Evolutionary conservation across 1,140 invertebrate genomes (phyloP), one percentile per base, ranked within the genome.

Genomic region (Drosophila burlai): DNA sequence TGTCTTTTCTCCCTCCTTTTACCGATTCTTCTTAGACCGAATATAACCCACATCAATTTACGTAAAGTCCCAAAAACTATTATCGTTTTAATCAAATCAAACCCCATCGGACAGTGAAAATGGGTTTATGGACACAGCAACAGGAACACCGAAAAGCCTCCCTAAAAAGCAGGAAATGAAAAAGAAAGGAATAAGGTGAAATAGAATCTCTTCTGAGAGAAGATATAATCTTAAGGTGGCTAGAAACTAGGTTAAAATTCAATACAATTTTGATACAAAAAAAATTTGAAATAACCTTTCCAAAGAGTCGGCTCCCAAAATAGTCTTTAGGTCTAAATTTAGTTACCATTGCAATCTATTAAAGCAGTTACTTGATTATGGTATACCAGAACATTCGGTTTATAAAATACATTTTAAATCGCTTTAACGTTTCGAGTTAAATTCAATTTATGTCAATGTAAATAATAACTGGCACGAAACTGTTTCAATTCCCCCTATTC

Each of bases 31-130:
- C 15, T 64, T 45, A 24, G 54, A 58, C 54, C 40, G n/a, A 16
- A 31, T 75, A 21, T 29, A 78, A 78, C 81, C 81, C 73, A 80
- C 81, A 83, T 84, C 81, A 84, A 83, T 80, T 84, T 80, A 78
- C 78, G 67, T 85, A 81, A 84, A 84, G 80, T 84, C 82, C 82
- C 77, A 77, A 85, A 81, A 84, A 84, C 82, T 84, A 85, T 85
- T 84, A 84, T 85, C 82, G 78, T 85, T 84, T 85, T 84, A 84
- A 84, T 84, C 82, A 85, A 84, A 84, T 84, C 82, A 81, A 66
- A 61, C 63, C 65, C 24, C 24, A 47, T 66, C 50, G 62, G 67
- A 55, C 16, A 38, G 49, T 13, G 69, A 61, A 50, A 77, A 42
- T 38, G 58, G 57, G 26, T 11, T 52, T 52, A 31, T 29, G 31